Percentiles rank a stretch among this genome's conserved stretches.
These are phyloP conservation scores for Pollenia griseotomentosa DNA, from an alignment of 2,888 invertebrate species.

Conservation along the genomic window DNA sequence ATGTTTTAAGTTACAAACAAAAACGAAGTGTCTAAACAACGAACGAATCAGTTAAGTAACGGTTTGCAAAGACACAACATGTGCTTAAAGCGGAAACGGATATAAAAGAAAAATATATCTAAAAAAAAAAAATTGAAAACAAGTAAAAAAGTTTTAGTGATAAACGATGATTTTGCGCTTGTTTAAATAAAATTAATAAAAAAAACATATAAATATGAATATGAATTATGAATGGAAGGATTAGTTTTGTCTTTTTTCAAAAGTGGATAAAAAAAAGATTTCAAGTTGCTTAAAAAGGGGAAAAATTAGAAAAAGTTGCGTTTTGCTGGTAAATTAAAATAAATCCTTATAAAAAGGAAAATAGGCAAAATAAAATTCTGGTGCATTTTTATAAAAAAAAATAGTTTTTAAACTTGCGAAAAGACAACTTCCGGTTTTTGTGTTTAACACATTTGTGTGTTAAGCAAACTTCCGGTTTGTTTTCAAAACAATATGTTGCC, in stretches of 20 bases:
- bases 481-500: slow-evolving; percentile 41
- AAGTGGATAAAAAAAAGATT: background rate
- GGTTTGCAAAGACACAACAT: slow-evolving; percentile 55
- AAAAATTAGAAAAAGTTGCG: background rate
- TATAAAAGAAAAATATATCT: slow-evolving; percentile 8
- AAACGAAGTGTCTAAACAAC: slow-evolving; percentile 64
- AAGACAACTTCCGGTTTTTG: slow-evolving; percentile 20
- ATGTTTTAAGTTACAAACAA: slow-evolving; percentile 55
- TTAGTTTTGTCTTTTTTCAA: background rate
- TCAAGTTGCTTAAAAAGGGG: background rate
- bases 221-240: slow-evolving; percentile 2
- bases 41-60: slow-evolving; percentile 62
- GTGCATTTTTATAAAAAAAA: background rate
- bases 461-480: background rate
- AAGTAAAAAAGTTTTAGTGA: background rate
- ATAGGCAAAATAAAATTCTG: background rate
- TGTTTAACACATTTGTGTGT: background rate
- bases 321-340: background rate
- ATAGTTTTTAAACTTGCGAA: background rate
- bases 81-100: slow-evolving; percentile 45
- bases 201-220: slow-evolving; percentile 14
- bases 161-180: slow-evolving; percentile 57
- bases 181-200: slow-evolving; percentile 60
- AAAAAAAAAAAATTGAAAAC: slow-evolving; percentile 23
- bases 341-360: background rate